Evolutionary conservation across 2,888 invertebrate genomes (phyloP).

Genomic region (Bellardia pandia): DNA sequence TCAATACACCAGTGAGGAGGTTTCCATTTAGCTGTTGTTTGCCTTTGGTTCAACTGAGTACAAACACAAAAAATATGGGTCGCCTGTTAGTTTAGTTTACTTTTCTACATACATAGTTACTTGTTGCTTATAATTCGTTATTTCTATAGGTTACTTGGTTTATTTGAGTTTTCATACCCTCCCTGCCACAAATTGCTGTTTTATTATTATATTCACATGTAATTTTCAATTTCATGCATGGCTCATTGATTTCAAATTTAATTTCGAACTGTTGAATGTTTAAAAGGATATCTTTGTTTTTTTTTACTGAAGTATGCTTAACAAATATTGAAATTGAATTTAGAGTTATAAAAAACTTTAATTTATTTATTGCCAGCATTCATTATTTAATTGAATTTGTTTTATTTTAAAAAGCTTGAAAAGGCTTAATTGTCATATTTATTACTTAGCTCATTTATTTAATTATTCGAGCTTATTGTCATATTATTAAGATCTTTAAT

Average conservation of each 20-base stretch:
- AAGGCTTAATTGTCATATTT: no score
- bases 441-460: no score
- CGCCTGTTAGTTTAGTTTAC: constrained; percentile 6
- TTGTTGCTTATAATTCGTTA: not conserved
- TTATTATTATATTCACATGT: not conserved
- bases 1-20: constrained; percentile 36
- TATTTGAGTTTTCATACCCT: not conserved
- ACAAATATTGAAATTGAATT: no score
- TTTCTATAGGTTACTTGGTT: constrained; percentile 17
- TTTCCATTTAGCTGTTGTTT: constrained; percentile 25
- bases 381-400: no score
- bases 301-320: no score
- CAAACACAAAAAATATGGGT: constrained; percentile 3
- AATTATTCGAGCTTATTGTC: no score
- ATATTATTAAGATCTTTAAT: no score
- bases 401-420: no score
- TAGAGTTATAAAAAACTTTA: no score
- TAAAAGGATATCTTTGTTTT: not conserved
- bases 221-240: not conserved
- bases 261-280: no score
- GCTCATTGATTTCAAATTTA: not conserved
- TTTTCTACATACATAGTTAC: not conserved
- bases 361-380: no score
- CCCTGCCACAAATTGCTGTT: not conserved
- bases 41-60: not conserved